phyloP scores from a whole-genome alignment of 2,888 invertebrate species.

The Hirtodrosophila duncani region DNA sequence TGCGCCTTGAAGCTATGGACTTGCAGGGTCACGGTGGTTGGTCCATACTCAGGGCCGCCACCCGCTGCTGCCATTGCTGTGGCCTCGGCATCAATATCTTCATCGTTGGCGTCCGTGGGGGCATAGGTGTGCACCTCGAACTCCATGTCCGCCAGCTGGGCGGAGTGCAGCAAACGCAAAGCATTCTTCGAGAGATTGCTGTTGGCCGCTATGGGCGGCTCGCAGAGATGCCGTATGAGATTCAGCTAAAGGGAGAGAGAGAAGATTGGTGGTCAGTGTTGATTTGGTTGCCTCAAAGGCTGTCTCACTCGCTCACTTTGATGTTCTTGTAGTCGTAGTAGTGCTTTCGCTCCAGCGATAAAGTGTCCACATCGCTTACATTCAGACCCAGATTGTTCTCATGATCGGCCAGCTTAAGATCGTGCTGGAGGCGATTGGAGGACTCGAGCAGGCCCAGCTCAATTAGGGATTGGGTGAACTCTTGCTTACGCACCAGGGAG shows the following conservation, averaged over 20 bases:
- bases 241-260: slow-evolving; percentile 63
- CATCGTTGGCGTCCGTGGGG: background rate
- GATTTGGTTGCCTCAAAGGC: background rate
- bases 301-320: slow-evolving; percentile 47
- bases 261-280: background rate
- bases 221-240: slow-evolving; percentile 82
- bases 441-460: slow-evolving; percentile 80
- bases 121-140: slow-evolving; percentile 80
- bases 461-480: slow-evolving; percentile 81
- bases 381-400: slow-evolving; percentile 51
- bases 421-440: slow-evolving; percentile 62
- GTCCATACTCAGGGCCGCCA: too few species aligned
- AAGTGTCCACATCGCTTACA: slow-evolving; percentile 27
- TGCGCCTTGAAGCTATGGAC: slow-evolving; percentile 80
- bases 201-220: slow-evolving; percentile 80
- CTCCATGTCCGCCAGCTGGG: slow-evolving; percentile 82
- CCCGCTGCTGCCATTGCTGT: background rate
- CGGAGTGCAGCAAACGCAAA: slow-evolving; percentile 80
- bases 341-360: slow-evolving; percentile 42
- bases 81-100: slow-evolving; percentile 5
- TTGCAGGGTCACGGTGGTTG: slow-evolving; percentile 35
- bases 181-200: slow-evolving; percentile 81
- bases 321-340: slow-evolving; percentile 71
- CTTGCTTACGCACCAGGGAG: slow-evolving; percentile 82
- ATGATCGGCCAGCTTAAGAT: slow-evolving; percentile 50